A percentile compares a stretch with the other conserved stretches of the same genome.
Conservation (phyloP, 2,113 vertebrate genomes). For the Oreocharis arfaki region DNA sequence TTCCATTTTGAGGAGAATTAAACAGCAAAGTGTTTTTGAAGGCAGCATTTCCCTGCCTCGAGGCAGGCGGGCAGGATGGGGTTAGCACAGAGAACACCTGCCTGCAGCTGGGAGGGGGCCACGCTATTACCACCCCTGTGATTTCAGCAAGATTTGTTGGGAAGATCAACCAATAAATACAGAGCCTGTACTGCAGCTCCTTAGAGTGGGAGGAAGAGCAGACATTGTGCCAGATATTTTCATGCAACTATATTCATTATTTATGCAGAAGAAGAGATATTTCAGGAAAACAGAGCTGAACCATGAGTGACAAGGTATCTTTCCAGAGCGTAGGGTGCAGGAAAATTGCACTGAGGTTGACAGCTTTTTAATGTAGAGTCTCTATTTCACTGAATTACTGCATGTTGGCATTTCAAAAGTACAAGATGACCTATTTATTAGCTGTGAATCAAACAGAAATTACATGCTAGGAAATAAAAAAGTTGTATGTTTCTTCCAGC, state of each 20-base stretch:
- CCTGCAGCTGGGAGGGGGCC: not conserved
- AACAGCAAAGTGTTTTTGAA: not conserved
- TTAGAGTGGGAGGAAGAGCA: constrained; percentile 34
- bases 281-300: constrained; percentile 64
- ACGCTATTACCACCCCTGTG: not conserved
- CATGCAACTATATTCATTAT: constrained; percentile 67
- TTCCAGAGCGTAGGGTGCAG: constrained; percentile 51
- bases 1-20: not conserved
- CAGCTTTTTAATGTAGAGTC: constrained; percentile 70
- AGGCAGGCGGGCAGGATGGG: not conserved
- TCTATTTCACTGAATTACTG: constrained; percentile 68
- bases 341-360: constrained; percentile 66
- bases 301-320: constrained; percentile 74
- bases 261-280: constrained; percentile 72
- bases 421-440: constrained; percentile 78
- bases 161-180: constrained; percentile 33
- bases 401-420: constrained; percentile 69
- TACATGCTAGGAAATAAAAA: constrained; percentile 64
- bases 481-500: constrained; percentile 56
- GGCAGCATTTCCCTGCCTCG: not conserved
- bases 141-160: constrained; percentile 33
- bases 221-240: constrained; percentile 51
- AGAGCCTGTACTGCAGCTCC: constrained; percentile 21
- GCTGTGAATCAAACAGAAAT: constrained; percentile 74
- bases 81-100: not conserved